These are phyloP conservation scores for Cataglyphis rosenhaueri DNA, from an alignment of 2,888 invertebrate genomes.

Conservation along the genomic window DNA sequence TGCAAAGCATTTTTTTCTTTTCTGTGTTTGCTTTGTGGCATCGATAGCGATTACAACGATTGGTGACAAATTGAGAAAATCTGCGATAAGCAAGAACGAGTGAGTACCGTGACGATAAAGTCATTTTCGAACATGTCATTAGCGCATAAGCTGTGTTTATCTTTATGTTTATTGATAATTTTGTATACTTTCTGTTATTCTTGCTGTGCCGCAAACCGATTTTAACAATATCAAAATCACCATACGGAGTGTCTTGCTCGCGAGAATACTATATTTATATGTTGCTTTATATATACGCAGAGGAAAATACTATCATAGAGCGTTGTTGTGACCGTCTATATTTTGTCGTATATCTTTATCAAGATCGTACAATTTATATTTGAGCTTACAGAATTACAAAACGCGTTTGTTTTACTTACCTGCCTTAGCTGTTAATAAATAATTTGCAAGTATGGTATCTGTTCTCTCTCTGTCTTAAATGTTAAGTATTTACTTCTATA, in stretches of 20 bases:
- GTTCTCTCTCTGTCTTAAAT: background rate
- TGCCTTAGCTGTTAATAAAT: background rate
- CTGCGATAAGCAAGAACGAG: constrained; percentile 50
- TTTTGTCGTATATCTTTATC: background rate
- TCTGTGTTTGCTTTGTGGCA: constrained; percentile 52
- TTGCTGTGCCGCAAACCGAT: background rate
- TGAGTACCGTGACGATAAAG: constrained; percentile 49
- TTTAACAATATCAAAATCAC: background rate
- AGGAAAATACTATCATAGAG: constrained; percentile 33
- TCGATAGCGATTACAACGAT: constrained; percentile 55
- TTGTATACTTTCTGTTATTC: no score
- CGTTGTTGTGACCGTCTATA: background rate
- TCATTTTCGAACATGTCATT: constrained; percentile 51
- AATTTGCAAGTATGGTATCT: background rate
- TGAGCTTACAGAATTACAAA: background rate
- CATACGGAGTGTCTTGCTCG: no score
- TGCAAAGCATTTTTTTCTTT: constrained; percentile 63
- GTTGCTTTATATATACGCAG: background rate
- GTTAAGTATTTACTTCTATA: background rate
- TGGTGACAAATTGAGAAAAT: constrained; percentile 15
- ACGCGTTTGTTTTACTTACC: background rate
- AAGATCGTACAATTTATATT: background rate
- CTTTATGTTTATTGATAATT: background rate
- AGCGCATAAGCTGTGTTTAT: constrained; percentile 62
- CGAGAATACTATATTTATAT: background rate